phyloP scores from a whole-genome alignment of 1,140 invertebrate species.

The Zaprionus davidi region DNA sequence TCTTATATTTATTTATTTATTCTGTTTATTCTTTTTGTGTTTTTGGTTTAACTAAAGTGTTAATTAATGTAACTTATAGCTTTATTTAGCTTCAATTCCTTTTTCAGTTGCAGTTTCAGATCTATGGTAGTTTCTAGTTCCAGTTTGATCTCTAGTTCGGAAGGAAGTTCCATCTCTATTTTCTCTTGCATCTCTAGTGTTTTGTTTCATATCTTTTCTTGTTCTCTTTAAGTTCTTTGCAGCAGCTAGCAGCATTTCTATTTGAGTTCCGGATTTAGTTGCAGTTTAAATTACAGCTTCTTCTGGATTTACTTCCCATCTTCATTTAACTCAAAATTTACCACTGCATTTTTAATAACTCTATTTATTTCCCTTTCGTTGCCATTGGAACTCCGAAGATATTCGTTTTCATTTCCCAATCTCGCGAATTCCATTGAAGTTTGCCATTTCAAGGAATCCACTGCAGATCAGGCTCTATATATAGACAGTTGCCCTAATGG shows the following conservation, averaged over 20 bases:
- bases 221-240: no score
- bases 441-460: neutral
- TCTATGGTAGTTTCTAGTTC: neutral
- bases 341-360: neutral
- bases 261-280: neutral
- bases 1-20: no score
- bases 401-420: neutral
- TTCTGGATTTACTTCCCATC: neutral
- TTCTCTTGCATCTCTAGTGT: no score
- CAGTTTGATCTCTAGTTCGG: neutral
- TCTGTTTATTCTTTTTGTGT: neutral
- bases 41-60: neutral
- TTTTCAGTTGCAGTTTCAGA: neutral
- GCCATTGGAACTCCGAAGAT: neutral
- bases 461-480: neutral
- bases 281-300: neutral
- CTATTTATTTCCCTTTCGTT: neutral
- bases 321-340: neutral
- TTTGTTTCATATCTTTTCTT: no score
- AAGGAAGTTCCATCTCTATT: neutral
- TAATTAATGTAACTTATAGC: no score
- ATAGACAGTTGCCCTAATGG: neutral
- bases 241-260: no score
- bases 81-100: neutral
- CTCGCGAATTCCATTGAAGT: neutral